phyloP scores from a whole-genome alignment of 2,888 invertebrate genomes.

The Frankliniella fusca region DNA sequence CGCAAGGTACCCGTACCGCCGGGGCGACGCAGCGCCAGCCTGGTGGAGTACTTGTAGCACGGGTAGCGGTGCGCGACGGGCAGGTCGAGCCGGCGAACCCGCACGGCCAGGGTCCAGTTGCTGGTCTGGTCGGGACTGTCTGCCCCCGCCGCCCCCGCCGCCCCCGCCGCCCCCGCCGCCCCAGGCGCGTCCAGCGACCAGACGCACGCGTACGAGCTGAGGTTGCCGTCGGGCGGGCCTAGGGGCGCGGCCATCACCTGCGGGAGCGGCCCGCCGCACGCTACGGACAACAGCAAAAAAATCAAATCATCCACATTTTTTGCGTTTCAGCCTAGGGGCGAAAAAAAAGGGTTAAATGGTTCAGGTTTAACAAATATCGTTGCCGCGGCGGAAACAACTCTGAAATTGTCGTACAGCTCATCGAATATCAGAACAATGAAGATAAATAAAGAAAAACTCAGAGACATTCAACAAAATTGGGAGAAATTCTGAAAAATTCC shows the following conservation, averaged over 20 bases:
- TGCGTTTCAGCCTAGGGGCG: background rate
- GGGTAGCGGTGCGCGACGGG: background rate
- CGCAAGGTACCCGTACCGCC: no score
- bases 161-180: background rate
- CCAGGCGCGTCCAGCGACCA: background rate
- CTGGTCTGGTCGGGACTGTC: background rate
- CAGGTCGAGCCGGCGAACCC: background rate
- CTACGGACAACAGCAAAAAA: background rate
- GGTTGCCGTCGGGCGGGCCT: background rate
- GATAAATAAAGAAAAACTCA: no score
- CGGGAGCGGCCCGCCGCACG: background rate
- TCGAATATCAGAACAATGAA: no score
- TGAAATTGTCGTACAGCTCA: no score
- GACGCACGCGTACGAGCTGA: background rate
- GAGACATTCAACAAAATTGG: no score
- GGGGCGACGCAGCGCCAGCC: background rate
- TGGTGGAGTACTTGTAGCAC: background rate
- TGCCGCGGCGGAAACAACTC: no score
- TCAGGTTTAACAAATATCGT: no score
- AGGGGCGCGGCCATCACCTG: background rate
- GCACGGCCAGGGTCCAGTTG: slow-evolving; percentile 11
- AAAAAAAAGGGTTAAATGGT: no score
- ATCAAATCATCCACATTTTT: background rate
- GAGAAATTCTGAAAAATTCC: no score
- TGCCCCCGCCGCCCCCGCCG: background rate